Evolutionary conservation across 2,113 vertebrate species (phyloP).

Genomic region (Psittacula cyanocephala): DNA sequence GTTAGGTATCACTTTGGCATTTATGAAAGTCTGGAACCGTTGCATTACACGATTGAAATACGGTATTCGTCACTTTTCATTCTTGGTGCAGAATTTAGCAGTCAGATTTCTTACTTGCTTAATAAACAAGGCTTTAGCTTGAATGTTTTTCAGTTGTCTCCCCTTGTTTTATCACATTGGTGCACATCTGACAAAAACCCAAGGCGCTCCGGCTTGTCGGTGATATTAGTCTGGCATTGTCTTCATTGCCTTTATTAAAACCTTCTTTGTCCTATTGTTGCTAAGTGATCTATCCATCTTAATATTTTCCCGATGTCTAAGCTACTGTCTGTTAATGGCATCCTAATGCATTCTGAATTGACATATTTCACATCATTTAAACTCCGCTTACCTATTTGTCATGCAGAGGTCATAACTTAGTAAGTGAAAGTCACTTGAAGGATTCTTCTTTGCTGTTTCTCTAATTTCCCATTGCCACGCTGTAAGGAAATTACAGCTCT

Average conservation of each 20-base stretch:
- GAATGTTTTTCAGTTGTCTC: background rate
- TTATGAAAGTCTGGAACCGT: background rate
- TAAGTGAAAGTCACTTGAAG: conserved; percentile 55
- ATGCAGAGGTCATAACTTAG: conserved; percentile 59
- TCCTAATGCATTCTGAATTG: conserved; percentile 57
- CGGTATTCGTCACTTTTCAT: background rate
- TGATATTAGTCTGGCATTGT: background rate
- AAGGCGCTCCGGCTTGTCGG: accelerated
- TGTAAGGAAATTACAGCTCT: conserved; percentile 34
- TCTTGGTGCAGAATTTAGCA: background rate
- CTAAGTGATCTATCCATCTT: conserved; percentile 66
- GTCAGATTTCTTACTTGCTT: background rate
- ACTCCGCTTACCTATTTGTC: conserved; percentile 64
- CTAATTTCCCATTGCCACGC: background rate
- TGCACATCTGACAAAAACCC: background rate
- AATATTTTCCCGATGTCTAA: conserved; percentile 59
- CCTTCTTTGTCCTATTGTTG: conserved; percentile 57
- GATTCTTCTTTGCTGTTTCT: conserved; percentile 43
- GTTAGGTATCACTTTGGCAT: background rate
- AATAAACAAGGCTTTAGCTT: background rate
- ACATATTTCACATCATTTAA: conserved; percentile 65
- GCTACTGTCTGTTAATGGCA: conserved; percentile 58
- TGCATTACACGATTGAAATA: background rate
- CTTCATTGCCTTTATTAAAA: conserved; percentile 52
- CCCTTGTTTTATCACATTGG: background rate